phyloP scores from a whole-genome alignment of 2,113 vertebrate species.

The Lates calcarifer region DNA sequence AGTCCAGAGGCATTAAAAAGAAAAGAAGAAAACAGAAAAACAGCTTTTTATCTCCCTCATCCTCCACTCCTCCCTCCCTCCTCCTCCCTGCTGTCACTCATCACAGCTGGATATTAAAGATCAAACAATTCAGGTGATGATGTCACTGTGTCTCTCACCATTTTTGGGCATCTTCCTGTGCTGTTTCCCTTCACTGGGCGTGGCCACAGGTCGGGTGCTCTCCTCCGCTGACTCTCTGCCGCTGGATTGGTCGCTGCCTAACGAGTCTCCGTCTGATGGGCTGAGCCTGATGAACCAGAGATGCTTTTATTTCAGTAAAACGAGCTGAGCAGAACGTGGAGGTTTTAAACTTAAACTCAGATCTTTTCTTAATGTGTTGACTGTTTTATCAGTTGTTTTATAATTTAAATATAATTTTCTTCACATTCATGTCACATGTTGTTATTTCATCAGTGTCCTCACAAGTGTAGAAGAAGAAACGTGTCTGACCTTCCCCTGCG shows the following conservation, averaged over 20 bases:
- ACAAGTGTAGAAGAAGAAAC: too few relatives aligned
- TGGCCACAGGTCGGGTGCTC: slow-evolving; percentile 83
- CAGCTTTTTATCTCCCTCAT: not conserved
- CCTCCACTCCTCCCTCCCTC: not conserved
- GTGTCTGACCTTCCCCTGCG: slow-evolving; percentile 90
- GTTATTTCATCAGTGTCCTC: too few relatives aligned
- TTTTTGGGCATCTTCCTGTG: slow-evolving; percentile 86
- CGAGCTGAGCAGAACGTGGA: too few relatives aligned
- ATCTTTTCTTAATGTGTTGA: too few relatives aligned
- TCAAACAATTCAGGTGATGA: not conserved
- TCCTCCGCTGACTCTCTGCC: slow-evolving; percentile 92
- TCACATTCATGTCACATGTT: too few relatives aligned
- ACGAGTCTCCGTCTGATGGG: slow-evolving; percentile 94
- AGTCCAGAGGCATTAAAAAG: slow-evolving; percentile 14
- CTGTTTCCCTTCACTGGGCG: slow-evolving; percentile 85
- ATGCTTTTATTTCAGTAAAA: not conserved
- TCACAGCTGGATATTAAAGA: not conserved
- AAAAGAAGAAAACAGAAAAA: slow-evolving; percentile 13
- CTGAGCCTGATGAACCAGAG: slow-evolving; percentile 85
- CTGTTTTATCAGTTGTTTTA: too few relatives aligned
- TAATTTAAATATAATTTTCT: too few relatives aligned
- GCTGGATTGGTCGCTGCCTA: slow-evolving; percentile 93
- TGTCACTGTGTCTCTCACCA: slow-evolving; percentile 77
- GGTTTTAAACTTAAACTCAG: too few relatives aligned
- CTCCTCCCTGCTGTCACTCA: too few relatives aligned